Conservation (phyloP, 2,113 vertebrate species). For the Megaceryle maxima region DNA sequence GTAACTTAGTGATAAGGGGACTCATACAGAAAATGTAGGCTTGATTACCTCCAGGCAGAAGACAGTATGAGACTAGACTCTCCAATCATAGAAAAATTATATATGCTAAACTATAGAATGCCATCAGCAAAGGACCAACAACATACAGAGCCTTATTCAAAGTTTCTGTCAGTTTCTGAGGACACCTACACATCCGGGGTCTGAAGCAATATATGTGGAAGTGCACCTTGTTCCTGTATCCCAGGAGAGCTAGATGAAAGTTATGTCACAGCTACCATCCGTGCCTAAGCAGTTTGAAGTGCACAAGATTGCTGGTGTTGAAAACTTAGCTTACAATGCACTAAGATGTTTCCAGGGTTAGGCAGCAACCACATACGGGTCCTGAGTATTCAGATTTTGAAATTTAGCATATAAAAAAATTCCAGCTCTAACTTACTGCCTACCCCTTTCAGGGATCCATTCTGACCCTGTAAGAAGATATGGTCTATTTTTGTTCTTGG, state of each 20-base stretch:
- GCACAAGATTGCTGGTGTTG: background rate
- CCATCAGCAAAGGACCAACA: background rate
- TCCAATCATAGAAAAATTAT: background rate
- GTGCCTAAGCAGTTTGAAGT: background rate
- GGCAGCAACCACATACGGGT: background rate
- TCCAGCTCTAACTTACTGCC: background rate
- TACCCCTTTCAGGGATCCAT: background rate
- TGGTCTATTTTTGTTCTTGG: background rate
- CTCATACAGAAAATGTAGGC: background rate
- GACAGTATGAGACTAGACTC: no score
- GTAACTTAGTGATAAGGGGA: background rate
- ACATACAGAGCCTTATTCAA: background rate
- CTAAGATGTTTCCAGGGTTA: background rate
- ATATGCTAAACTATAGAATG: background rate
- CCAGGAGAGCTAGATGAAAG: background rate
- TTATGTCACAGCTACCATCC: background rate
- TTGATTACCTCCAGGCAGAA: background rate
- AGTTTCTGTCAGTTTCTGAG: background rate
- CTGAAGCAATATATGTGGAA: background rate
- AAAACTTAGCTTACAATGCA: background rate
- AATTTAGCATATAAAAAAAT: background rate
- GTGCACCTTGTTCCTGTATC: background rate
- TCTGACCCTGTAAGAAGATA: background rate
- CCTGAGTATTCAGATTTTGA: background rate
- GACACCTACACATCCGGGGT: background rate